phyloP scores from a whole-genome alignment of 2,888 invertebrate species.

The Pyralis farinalis region DNA sequence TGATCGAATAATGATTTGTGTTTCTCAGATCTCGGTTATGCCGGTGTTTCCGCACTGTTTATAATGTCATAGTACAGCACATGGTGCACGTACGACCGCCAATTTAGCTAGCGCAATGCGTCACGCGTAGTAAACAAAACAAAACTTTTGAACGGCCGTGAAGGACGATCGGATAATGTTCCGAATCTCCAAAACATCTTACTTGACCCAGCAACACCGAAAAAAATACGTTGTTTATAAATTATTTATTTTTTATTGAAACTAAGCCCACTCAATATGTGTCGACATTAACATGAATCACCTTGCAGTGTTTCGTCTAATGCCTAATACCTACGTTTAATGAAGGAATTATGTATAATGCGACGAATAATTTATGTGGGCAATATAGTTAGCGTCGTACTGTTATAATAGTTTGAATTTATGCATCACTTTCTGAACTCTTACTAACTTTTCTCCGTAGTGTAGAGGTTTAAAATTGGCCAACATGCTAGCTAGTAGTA shows the following conservation, averaged over 20 bases:
- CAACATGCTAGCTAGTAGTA: no score
- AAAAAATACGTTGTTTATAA: not conserved
- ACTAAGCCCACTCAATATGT: not conserved
- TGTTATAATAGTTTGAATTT: no score
- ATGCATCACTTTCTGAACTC: no score
- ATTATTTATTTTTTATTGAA: not conserved
- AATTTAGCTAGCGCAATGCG: constrained; percentile 51
- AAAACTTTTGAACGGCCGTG: constrained; percentile 27
- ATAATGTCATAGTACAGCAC: constrained; percentile 38
- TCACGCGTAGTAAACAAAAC: constrained; percentile 55
- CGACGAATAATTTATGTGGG: no score
- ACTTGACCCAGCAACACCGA: constrained; percentile 4
- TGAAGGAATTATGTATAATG: no score
- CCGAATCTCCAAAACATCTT: not conserved
- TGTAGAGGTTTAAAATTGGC: no score
- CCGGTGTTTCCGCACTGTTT: constrained; percentile 40
- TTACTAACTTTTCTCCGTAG: no score
- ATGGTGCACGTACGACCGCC: constrained; percentile 36
- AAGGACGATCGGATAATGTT: not conserved
- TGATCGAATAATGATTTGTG: constrained; percentile 16
- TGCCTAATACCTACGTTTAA: no score
- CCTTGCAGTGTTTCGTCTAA: no score
- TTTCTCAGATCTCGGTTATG: constrained; percentile 23
- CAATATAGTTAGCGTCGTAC: no score
- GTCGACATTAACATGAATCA: not conserved